Evolutionary conservation across 2,888 invertebrate species (phyloP).

Genomic region (Trichogramma evanescens): DNA sequence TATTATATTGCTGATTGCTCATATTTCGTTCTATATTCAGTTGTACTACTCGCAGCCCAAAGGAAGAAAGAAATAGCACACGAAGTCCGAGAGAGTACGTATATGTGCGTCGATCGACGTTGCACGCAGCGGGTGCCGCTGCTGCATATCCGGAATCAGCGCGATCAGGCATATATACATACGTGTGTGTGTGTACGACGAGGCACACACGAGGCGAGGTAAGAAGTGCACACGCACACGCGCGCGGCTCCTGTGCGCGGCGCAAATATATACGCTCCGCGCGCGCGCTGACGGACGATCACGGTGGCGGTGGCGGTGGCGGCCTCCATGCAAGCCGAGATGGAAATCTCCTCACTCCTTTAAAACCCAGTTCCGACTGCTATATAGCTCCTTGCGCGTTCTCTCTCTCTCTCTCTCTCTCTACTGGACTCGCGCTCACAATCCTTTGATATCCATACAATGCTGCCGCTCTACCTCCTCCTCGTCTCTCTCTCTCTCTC

Average conservation of each 20-base stretch:
- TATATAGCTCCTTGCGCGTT: background rate
- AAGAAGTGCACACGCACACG: no score
- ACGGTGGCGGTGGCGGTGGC: conserved; percentile 24
- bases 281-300: conserved; percentile 18
- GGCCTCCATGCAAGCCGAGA: conserved; percentile 18
- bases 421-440: conserved; percentile 18
- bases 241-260: background rate
- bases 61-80: no score
- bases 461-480: conserved; percentile 26
- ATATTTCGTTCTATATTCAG: no score
- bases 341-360: conserved; percentile 26
- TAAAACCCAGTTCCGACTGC: background rate
- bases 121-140: no score
- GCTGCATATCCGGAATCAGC: no score
- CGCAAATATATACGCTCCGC: background rate
- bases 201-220: no score
- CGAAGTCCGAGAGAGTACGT: no score
- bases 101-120: no score
- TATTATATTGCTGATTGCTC: no score
- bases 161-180: no score
- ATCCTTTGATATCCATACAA: conserved; percentile 38
- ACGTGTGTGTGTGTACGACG: no score
- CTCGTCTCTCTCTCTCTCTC: background rate
- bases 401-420: conserved; percentile 5
- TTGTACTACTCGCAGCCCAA: no score